These are phyloP conservation scores for Agriopis marginaria DNA, from an alignment of 2,888 invertebrate species.

Conservation along the genomic window DNA sequence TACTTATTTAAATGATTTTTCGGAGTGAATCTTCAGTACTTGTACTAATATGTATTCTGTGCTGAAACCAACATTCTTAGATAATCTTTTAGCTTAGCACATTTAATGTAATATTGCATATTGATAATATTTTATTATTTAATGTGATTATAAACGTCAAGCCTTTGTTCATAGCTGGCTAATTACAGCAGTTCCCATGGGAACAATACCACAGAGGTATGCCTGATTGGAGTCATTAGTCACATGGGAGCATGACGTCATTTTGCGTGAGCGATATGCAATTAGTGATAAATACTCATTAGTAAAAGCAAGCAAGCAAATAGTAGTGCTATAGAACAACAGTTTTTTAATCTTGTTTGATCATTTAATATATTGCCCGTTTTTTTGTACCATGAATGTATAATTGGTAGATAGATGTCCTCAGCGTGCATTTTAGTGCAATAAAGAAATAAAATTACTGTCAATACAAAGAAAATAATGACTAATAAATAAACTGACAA, in stretches of 20 bases:
- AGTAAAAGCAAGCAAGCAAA: not conserved
- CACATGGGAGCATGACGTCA: constrained; percentile 1
- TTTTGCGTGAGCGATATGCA: not conserved
- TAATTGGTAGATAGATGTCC: too few species aligned
- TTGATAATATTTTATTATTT: not conserved
- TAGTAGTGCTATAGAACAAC: too few species aligned
- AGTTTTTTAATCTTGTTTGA: too few species aligned
- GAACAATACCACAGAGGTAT: not conserved
- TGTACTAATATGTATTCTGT: too few species aligned
- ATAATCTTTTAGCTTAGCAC: not conserved
- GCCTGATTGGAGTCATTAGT: not conserved
- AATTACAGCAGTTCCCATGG: not conserved
- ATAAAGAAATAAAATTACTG: too few species aligned
- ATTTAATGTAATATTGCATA: not conserved
- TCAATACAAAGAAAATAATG: too few species aligned
- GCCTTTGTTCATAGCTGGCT: not conserved
- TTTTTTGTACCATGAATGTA: too few species aligned
- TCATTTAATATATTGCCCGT: too few species aligned
- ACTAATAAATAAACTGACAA: too few species aligned
- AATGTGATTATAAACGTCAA: not conserved
- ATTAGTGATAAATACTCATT: constrained; percentile 4
- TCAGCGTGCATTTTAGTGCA: too few species aligned
- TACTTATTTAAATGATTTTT: too few species aligned
- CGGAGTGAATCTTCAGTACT: too few species aligned
- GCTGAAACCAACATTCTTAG: not conserved